Evolutionary conservation across 2,113 vertebrate species (phyloP).

Genomic region (Himantopus leucocephalus): DNA sequence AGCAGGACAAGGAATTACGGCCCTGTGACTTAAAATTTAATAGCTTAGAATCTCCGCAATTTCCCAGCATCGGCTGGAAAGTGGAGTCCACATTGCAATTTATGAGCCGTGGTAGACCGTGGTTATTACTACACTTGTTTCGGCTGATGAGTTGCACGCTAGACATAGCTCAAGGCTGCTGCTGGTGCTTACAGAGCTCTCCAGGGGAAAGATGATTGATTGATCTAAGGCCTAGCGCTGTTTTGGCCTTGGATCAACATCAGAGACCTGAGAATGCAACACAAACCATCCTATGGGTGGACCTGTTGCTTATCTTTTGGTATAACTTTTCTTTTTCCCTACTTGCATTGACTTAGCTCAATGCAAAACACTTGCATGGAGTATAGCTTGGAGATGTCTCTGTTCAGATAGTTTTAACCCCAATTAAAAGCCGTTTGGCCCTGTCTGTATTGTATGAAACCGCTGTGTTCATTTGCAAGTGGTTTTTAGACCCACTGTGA

Average conservation of each 20-base stretch:
- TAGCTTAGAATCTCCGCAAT: background rate
- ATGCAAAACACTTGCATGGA: background rate
- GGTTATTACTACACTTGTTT: background rate
- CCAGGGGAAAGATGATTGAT: background rate
- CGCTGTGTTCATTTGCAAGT: background rate
- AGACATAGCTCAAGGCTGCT: background rate
- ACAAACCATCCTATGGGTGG: fast-evolving
- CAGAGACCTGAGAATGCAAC: background rate
- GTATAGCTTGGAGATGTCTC: background rate
- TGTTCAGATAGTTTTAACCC: background rate
- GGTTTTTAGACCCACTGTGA: background rate
- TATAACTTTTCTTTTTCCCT: background rate
- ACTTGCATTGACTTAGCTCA: fast-evolving
- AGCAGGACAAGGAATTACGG: background rate
- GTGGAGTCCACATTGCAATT: background rate
- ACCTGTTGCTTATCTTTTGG: background rate
- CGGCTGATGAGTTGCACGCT: background rate
- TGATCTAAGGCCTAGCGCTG: background rate
- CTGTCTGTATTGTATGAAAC: background rate
- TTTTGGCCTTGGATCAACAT: background rate
- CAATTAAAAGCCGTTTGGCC: background rate
- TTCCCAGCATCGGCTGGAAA: background rate
- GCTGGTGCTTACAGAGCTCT: background rate
- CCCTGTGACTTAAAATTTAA: background rate
- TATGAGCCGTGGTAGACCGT: background rate